Base-by-base conservation (phyloP, 2,113 vertebrate genomes). In the Entelurus aequoreus region DNA sequence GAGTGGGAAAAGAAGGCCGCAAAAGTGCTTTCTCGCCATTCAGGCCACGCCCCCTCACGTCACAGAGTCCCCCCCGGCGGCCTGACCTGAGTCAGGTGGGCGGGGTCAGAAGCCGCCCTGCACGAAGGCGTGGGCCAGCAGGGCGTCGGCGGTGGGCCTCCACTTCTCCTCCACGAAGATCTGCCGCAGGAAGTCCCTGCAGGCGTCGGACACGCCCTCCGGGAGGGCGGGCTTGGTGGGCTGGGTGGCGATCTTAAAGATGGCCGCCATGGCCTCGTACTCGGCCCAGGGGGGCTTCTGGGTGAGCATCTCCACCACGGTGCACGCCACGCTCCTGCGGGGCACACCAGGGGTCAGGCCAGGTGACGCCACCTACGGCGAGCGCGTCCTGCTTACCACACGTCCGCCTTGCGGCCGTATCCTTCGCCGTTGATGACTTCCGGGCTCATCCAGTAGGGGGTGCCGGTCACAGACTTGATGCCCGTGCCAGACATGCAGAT, bases 401-500 rank as follows among this genome's bases (percentile, higher is more conserved):
- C 92, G 5, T 95, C 94, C 54, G 94, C 94, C 80, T 95, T 95
- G 75, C 94, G 90, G 42, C 94, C 94, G 0, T 96, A 96, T 52
- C 94, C 94, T 77, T 95, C 94, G 80, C 94, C 94, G 6, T 94
- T 96, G 79, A 96, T 96, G 61, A 96, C 94, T 71, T 96, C 94
- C 0, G 94, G 94, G 74, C 94, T 95, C 94, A 96, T 96, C 94
- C 94, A 96, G 88, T 96, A 96, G 1, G 94, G 94, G 54, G 94
- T 95, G 89, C 94, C 94, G 0, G 93, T 95, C 84, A 96, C 94
- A 0, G 94, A 94, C 81, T 96, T 95, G 82, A 96, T 96, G 42
- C 94, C 94, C 2, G 93, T 95, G 48, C 94, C 94, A 60, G 94
- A 95, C 93, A 95, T 95, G 80, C 93, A 96, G 88, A 96, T 96